phyloP scores from a whole-genome alignment of 2,797 vertebrate species.

The Euthynnus affinis region DNA sequence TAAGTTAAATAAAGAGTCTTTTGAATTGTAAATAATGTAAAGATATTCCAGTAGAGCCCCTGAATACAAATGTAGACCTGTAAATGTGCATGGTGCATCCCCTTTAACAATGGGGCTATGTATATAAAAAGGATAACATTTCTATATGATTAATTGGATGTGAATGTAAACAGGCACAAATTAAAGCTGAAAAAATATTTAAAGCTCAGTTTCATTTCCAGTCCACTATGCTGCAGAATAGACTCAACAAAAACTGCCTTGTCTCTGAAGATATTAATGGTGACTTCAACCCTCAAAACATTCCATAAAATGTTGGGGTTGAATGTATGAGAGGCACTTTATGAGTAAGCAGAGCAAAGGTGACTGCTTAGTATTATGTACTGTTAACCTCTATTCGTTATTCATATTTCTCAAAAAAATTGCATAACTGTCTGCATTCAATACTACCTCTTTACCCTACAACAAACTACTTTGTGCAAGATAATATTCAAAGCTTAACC shows the following conservation, averaged over 20 bases:
- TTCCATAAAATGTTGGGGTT: neutral
- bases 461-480: constrained; percentile 45
- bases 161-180: constrained; percentile 4
- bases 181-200: neutral
- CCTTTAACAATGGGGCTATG: too few relatives aligned
- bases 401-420: constrained; percentile 45
- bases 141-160: neutral
- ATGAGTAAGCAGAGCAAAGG: constrained; percentile 20
- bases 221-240: neutral
- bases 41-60: too few relatives aligned
- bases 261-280: neutral
- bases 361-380: neutral
- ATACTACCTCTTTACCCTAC: constrained; percentile 27
- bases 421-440: constrained; percentile 40
- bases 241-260: neutral
- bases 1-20: too few relatives aligned
- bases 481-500: constrained; percentile 55
- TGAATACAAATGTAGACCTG: too few relatives aligned
- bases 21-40: too few relatives aligned
- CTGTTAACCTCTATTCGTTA: constrained; percentile 28
- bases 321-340: constrained; percentile 7
- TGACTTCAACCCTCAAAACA: neutral
- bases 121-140: too few relatives aligned
- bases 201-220: neutral
- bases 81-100: too few relatives aligned